Evolutionary conservation across 2,797 vertebrate species (phyloP).

Genomic region (Syngnathus rostellatus): DNA sequence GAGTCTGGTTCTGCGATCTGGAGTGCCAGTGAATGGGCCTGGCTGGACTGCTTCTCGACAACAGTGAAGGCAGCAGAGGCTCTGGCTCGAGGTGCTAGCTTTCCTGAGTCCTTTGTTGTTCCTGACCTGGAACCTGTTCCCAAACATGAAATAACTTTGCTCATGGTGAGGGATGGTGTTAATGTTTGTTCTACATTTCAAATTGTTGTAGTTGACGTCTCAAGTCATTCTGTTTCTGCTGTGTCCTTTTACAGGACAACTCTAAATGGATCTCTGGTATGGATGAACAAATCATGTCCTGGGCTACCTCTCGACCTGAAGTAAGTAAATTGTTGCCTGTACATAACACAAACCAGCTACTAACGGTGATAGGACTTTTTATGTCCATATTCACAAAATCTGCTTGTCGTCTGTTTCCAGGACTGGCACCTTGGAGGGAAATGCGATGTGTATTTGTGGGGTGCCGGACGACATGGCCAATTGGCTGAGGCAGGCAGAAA

Average conservation of each 20-base stretch:
- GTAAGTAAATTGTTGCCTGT: conserved; percentile 51
- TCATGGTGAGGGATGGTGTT: conserved; percentile 77
- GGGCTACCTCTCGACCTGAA: conserved; percentile 93
- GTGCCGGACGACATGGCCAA: conserved; percentile 91
- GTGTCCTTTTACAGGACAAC: conserved; percentile 76
- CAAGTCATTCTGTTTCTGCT: not conserved
- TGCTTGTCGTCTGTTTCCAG: conserved; percentile 50
- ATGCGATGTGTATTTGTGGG: conserved; percentile 91
- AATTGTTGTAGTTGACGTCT: not conserved
- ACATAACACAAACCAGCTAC: not conserved
- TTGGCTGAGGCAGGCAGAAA: conserved; percentile 93
- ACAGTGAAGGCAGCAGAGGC: conserved; percentile 94
- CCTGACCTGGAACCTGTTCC: conserved; percentile 90
- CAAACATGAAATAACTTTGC: conserved; percentile 81
- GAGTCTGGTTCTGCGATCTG: conserved; percentile 72
- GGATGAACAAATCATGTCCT: conserved; percentile 99
- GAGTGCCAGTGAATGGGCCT: conserved; percentile 89
- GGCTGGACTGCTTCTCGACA: conserved; percentile 93
- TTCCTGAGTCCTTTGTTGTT: conserved; percentile 87
- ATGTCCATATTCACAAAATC: not conserved
- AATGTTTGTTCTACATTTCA: not conserved
- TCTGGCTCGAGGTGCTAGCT: conserved; percentile 80
- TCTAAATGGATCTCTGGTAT: conserved; percentile 89
- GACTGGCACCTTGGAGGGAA: conserved; percentile 98
- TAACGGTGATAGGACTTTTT: not conserved